A percentile compares a stretch with the other conserved stretches of the same genome.
Evolutionary conservation across 1,140 invertebrate species (phyloP).

Genomic region (Drosophila elegans): DNA sequence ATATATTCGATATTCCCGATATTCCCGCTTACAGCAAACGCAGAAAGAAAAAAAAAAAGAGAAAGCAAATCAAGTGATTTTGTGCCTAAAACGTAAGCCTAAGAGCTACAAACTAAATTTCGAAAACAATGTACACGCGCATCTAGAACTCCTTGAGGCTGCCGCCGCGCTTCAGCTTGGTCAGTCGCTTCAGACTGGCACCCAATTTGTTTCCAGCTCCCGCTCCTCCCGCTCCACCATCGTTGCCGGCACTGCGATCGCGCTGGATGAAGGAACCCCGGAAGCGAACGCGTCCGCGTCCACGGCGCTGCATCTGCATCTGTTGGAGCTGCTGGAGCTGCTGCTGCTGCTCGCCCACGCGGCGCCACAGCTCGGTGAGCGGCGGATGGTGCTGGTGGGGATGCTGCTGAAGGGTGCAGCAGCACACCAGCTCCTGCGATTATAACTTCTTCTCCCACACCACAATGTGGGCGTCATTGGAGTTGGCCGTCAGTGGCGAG

Average conservation of each 20-base stretch:
- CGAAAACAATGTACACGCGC: slow-evolving; percentile 20
- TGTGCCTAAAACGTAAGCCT: slow-evolving; percentile 21
- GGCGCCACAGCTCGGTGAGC: slow-evolving; percentile 57
- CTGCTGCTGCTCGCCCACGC: slow-evolving; percentile 42
- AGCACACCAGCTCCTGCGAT: slow-evolving; percentile 84
- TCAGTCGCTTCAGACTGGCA: slow-evolving; percentile 69
- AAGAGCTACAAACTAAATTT: slow-evolving; percentile 17
- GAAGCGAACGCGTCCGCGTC: slow-evolving; percentile 70
- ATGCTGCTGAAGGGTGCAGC: slow-evolving; percentile 71
- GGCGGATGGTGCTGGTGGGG: slow-evolving; percentile 69
- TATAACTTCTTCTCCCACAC: slow-evolving; percentile 96
- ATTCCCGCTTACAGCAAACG: slow-evolving; percentile 3
- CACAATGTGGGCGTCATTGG: slow-evolving; percentile 93
- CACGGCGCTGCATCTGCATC: slow-evolving; percentile 32
- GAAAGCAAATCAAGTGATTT: slow-evolving; percentile 7
- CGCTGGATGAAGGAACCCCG: slow-evolving; percentile 65
- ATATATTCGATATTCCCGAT: slow-evolving; percentile 13
- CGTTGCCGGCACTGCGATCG: slow-evolving; percentile 42
- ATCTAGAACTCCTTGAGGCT: slow-evolving; percentile 78
- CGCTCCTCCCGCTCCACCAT: not conserved
- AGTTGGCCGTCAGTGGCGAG: slow-evolving; percentile 87
- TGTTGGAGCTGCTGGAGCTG: slow-evolving; percentile 13
- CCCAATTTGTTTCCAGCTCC: slow-evolving; percentile 48
- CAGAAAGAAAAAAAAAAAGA: not conserved
- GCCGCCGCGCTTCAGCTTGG: slow-evolving; percentile 77